Evolutionary conservation across 2,113 vertebrate genomes (phyloP), one percentile per base, ranked within the genome.

Genomic region (Apeltes quadracus): DNA sequence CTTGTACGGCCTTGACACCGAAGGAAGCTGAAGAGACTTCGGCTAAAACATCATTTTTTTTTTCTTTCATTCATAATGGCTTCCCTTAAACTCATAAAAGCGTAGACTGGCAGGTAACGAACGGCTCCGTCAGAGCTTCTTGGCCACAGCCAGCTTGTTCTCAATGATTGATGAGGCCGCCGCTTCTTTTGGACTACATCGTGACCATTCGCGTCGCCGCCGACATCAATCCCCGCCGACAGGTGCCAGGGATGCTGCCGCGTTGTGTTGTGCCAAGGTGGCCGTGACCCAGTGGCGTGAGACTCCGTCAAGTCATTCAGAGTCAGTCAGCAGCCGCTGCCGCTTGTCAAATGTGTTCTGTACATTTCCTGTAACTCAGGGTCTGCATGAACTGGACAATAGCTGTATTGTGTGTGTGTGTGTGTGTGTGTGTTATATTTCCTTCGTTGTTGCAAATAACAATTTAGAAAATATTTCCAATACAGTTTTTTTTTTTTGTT

Each of bases 91-190:
- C 18, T 32, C 15, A 32, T 51, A 16, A 54, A 7, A 5, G 9
- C 2, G 4, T 5, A 23, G 4, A 38, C 53, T 36, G 65, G 58
- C 25, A 53, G 39, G 57, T 67, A 62, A 66, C 63, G 66, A 51
- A 70, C 61, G n/a, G 22, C 62, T 44, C 20, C 67, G 48, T 62
- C 57, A 29, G 54, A 61, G 56, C 36, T 54, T 55, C 48, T 46
- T 61, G 11, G 7, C 34, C 59, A 65, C n/a, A 15, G 11, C 32
- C 18, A 62, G 48, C 63, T 68, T 65, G 32, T 62, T 57, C 50
- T 56, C 51, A 41, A 1, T 73, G 69, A 75, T 79, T 75, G 79
- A 69, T 84, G 72, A 62, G 20, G 57, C 61, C 34, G 12, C 12
- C 25, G 58, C 67, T 61, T 22, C 51, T 63, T 78, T 61, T 75